Percentiles rank a stretch among this genome's conserved stretches.
Evolutionary conservation across 2,797 vertebrate species (phyloP).

Genomic region (Bradypodion pumilum): DNA sequence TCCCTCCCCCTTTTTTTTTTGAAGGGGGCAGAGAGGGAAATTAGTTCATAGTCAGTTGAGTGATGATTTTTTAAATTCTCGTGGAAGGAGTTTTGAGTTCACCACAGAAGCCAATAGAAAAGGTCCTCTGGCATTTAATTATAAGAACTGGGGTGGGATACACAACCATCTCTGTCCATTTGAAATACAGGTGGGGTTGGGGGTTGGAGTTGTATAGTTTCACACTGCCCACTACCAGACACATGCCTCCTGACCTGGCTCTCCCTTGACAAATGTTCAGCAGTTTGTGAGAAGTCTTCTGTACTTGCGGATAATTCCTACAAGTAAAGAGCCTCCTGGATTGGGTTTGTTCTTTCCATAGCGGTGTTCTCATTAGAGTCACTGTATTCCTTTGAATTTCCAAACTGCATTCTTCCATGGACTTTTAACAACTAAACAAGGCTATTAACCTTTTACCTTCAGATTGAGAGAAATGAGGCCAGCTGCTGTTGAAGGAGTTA

Average conservation of each 20-base stretch:
- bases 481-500: neutral
- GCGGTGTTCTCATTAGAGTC: neutral
- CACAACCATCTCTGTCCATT: neutral
- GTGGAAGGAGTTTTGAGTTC: too few species aligned
- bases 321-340: neutral
- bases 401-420: too few species aligned
- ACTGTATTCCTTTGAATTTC: too few species aligned
- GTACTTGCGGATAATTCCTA: neutral
- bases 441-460: too few species aligned
- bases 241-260: neutral
- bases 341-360: neutral
- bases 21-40: too few species aligned
- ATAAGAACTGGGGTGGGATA: neutral
- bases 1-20: too few species aligned
- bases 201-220: neutral
- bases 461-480: too few species aligned
- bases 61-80: too few species aligned
- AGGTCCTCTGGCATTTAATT: neutral
- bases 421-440: too few species aligned
- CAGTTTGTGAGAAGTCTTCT: too few species aligned
- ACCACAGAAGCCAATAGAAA: neutral
- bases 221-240: neutral
- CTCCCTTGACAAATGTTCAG: neutral
- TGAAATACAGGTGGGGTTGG: too few species aligned
- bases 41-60: too few species aligned